phyloP scores from a whole-genome alignment of 2,113 vertebrate genomes.

The Pycnonotus jocosus region DNA sequence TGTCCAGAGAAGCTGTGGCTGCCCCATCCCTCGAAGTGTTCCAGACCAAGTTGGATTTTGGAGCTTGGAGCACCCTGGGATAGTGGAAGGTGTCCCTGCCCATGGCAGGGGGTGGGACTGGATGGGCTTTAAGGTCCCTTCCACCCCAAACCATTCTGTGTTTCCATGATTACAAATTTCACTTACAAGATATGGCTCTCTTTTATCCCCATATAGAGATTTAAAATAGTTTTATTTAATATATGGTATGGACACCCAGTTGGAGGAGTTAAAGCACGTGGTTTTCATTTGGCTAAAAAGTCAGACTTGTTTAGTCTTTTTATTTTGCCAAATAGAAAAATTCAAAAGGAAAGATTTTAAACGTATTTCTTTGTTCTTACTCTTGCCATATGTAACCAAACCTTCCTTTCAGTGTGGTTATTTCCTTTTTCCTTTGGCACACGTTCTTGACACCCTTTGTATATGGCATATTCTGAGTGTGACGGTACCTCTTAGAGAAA shows the following conservation, averaged over 20 bases:
- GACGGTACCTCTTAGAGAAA: background rate
- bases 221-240: background rate
- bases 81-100: background rate
- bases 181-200: background rate
- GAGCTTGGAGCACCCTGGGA: background rate
- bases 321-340: conserved; percentile 48
- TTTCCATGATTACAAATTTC: background rate
- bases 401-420: background rate
- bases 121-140: background rate
- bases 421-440: conserved; percentile 32
- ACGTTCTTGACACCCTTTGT: background rate
- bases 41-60: fast-evolving
- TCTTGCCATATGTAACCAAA: conserved; percentile 28
- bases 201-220: background rate
- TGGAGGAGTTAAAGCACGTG: background rate
- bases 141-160: background rate
- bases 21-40: background rate
- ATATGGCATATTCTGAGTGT: background rate
- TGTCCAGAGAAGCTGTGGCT: background rate
- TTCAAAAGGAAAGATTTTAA: background rate
- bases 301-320: conserved; percentile 45
- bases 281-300: conserved; percentile 31
- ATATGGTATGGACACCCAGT: background rate
- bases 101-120: fast-evolving
- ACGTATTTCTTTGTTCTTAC: conserved; percentile 19